phyloP scores from a whole-genome alignment of 2,888 invertebrate species.

The Alsophila aescularia region DNA sequence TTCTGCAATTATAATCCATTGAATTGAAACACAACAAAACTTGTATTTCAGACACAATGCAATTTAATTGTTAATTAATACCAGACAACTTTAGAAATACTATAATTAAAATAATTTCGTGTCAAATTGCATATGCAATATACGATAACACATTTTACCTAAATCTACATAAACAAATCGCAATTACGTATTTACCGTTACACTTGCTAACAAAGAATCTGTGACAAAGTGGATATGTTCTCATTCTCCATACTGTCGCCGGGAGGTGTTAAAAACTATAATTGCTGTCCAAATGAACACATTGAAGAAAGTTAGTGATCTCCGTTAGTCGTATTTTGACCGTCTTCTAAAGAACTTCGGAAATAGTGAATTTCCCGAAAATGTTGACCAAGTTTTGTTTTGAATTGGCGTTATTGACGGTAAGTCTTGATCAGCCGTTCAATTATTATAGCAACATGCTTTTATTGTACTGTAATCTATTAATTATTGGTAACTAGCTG shows the following conservation, averaged over 20 bases:
- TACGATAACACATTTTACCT: background rate
- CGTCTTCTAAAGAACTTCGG: slow-evolving; percentile 31
- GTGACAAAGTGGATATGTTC: slow-evolving; percentile 58
- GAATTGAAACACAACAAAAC: too few species aligned
- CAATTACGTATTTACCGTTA: slow-evolving; percentile 40
- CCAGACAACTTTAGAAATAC: too few species aligned
- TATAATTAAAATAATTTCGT: too few species aligned
- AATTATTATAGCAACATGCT: too few species aligned
- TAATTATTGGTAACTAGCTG: too few species aligned
- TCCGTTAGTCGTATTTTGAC: slow-evolving; percentile 60
- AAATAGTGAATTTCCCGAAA: slow-evolving; percentile 37
- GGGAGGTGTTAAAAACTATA: slow-evolving; percentile 71
- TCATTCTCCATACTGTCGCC: slow-evolving; percentile 54
- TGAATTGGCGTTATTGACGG: slow-evolving; percentile 20
- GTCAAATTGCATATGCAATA: too few species aligned
- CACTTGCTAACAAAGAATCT: slow-evolving; percentile 41
- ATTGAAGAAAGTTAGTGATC: slow-evolving; percentile 55
- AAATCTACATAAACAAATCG: slow-evolving; percentile 10
- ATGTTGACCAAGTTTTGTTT: slow-evolving; percentile 21
- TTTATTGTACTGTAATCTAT: too few species aligned
- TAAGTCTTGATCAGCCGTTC: slow-evolving; percentile 25
- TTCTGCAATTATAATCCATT: too few species aligned
- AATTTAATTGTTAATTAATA: background rate
- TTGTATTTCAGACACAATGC: too few species aligned
- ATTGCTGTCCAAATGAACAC: slow-evolving; percentile 58